Conservation (phyloP, 1,140 invertebrate genomes). For the Drosophila rhopaloa region DNA sequence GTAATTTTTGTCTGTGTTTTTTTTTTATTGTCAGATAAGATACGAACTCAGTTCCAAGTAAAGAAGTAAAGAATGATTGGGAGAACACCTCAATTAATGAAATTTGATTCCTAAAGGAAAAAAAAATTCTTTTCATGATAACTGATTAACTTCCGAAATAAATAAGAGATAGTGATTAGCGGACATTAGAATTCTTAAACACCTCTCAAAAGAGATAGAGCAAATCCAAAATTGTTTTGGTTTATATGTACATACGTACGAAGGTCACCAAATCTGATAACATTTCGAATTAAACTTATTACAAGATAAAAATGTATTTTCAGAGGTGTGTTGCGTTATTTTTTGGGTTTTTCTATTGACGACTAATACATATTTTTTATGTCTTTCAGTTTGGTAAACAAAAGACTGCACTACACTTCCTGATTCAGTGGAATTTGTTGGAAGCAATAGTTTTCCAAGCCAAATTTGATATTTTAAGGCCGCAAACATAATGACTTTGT, state of each 20-base stretch:
- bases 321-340: neutral
- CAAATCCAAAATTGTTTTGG: neutral
- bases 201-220: neutral
- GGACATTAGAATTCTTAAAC: neutral
- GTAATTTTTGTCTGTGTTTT: neutral
- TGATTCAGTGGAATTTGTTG: neutral
- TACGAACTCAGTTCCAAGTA: conserved; percentile 2
- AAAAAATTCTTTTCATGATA: no score
- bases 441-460: neutral
- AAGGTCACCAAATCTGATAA: neutral
- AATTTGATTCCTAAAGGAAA: no score
- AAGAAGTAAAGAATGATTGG: conserved; percentile 1
- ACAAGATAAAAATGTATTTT: conserved; percentile 4
- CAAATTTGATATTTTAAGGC: neutral
- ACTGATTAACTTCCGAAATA: neutral
- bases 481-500: neutral
- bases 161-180: neutral
- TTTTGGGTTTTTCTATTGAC: neutral
- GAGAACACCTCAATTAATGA: neutral
- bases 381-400: neutral
- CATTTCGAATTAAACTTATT: neutral
- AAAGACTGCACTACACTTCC: neutral
- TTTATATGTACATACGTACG: neutral
- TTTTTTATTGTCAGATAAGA: conserved; percentile 28
- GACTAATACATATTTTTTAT: neutral